These are phyloP conservation scores for Halocynthia roretzi DNA, from an alignment of 23 tunicate genomes.

Conservation along the genomic window DNA sequence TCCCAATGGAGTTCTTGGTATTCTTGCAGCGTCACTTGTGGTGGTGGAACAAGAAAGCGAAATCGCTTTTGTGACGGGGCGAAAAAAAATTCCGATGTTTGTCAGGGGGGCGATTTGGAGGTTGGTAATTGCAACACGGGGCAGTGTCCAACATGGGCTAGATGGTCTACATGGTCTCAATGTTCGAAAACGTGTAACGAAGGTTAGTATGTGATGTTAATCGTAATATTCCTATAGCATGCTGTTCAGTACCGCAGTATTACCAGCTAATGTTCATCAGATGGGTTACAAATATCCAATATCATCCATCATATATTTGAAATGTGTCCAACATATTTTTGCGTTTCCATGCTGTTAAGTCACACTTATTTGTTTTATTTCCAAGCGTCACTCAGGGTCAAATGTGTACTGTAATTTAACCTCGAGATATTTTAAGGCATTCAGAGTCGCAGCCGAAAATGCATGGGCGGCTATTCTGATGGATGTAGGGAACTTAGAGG, in stretches of 20 bases:
- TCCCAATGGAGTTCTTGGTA: conserved; percentile 71
- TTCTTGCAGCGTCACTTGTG: conserved; percentile 62
- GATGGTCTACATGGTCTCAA: conserved; percentile 51
- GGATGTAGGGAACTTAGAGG: conserved; percentile 37
- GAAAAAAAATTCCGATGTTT: conserved; percentile 42
- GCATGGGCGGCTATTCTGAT: conserved; percentile 61
- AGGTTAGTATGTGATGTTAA: conserved; percentile 17
- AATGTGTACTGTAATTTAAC: too few species aligned
- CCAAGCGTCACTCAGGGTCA: too few species aligned
- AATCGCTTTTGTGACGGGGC: conserved; percentile 69
- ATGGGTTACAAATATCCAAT: background rate
- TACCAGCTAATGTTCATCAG: background rate
- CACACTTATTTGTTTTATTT: too few species aligned
- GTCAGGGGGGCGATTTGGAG: conserved; percentile 40
- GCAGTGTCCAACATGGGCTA: conserved; percentile 53
- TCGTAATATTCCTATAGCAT: too few species aligned
- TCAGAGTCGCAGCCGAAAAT: conserved; percentile 26
- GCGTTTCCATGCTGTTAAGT: background rate
- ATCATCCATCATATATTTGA: background rate
- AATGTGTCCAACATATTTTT: background rate
- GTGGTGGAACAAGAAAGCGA: conserved; percentile 43
- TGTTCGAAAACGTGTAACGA: conserved; percentile 45
- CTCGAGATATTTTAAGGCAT: background rate
- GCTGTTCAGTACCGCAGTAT: too few species aligned
- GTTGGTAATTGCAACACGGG: conserved; percentile 38